Percentiles rank a stretch among this genome's conserved stretches.
Evolutionary conservation across 2,888 invertebrate species (phyloP).

Genomic region (Chloroclystis v-ata): DNA sequence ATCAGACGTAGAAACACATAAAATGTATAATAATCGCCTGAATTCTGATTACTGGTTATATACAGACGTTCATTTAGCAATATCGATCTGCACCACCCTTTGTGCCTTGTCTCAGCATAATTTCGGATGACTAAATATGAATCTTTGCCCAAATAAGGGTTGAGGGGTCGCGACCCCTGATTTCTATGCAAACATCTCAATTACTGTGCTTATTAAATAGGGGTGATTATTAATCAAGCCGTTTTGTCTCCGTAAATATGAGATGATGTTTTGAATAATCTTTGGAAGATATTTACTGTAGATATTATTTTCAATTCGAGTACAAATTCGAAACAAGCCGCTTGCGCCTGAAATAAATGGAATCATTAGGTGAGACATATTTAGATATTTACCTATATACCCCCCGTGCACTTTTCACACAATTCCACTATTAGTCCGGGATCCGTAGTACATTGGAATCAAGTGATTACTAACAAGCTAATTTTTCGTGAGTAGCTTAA

Average conservation of each 20-base stretch:
- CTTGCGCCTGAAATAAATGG: too few relatives aligned
- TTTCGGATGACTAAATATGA: conserved; percentile 70
- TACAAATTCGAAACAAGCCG: too few relatives aligned
- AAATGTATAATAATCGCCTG: too few relatives aligned
- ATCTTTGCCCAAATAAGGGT: conserved; percentile 60
- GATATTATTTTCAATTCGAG: background rate
- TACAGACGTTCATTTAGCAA: conserved; percentile 1
- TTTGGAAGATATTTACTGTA: background rate
- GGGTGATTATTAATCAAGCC: conserved; percentile 56
- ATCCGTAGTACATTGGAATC: too few relatives aligned
- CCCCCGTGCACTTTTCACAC: too few relatives aligned
- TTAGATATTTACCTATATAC: too few relatives aligned
- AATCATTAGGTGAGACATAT: too few relatives aligned
- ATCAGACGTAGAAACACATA: too few relatives aligned
- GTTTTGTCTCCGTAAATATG: conserved; percentile 47
- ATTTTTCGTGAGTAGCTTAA: too few relatives aligned
- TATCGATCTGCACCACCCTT: conserved; percentile 28
- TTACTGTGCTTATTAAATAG: conserved; percentile 72
- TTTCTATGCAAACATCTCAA: conserved; percentile 71
- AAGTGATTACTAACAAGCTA: too few relatives aligned
- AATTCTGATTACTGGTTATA: too few relatives aligned
- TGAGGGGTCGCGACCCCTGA: conserved; percentile 45
- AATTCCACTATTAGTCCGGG: too few relatives aligned
- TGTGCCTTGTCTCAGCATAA: conserved; percentile 55
- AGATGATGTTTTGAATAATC: conserved; percentile 2